Evolutionary conservation across 1,140 invertebrate genomes (phyloP).

Genomic region (Temnothorax nylanderi): DNA sequence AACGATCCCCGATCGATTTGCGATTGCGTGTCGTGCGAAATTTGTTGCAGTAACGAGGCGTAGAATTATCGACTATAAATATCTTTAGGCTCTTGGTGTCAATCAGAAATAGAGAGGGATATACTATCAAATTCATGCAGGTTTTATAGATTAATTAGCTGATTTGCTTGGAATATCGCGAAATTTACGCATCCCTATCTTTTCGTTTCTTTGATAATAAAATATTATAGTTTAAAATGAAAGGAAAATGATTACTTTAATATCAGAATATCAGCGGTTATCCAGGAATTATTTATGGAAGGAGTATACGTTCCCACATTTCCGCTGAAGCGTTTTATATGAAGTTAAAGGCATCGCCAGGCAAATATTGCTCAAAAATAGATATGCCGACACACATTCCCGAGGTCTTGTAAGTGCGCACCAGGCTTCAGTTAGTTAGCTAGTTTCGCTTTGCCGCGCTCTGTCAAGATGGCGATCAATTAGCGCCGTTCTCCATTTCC

Average conservation of each 20-base stretch:
- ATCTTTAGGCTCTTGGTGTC: neutral
- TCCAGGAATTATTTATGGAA: neutral
- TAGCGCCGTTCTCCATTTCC: constrained; percentile 48
- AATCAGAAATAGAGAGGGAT: neutral
- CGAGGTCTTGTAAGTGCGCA: neutral
- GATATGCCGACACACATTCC: neutral
- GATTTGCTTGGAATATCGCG: neutral
- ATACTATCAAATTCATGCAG: neutral
- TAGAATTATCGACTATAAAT: constrained; percentile 37
- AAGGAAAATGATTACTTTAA: constrained; percentile 4
- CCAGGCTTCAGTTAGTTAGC: constrained; percentile 29
- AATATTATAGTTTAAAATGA: neutral
- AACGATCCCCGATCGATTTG: neutral
- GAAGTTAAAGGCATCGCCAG: neutral
- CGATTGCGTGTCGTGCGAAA: constrained; percentile 19
- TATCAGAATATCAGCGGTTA: neutral
- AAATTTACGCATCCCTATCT: neutral
- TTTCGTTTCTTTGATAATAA: neutral
- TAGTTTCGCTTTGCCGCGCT: constrained; percentile 7
- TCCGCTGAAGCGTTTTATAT: neutral
- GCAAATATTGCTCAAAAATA: constrained; percentile 5
- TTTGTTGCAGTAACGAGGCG: constrained; percentile 37
- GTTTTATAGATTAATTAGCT: constrained; percentile 4
- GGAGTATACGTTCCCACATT: neutral
- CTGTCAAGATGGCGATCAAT: constrained; percentile 55